Conservation (phyloP, 1,140 invertebrate species). For the Drosophila athabasca region DNA sequence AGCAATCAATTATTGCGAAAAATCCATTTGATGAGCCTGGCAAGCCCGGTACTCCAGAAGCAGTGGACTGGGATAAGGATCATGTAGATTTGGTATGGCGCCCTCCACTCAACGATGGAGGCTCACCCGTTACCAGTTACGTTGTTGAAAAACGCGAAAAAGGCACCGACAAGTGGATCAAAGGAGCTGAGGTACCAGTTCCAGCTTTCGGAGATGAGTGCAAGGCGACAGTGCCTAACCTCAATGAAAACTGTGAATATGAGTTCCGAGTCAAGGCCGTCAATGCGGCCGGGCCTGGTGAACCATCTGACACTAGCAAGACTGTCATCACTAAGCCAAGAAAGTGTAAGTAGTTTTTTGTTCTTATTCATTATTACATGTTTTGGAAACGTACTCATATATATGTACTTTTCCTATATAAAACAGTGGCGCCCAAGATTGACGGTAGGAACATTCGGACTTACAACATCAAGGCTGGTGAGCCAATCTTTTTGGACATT, state of each 20-base stretch:
- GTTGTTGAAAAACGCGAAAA: constrained; percentile 97
- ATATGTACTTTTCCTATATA: not conserved
- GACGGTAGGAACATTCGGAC: constrained; percentile 95
- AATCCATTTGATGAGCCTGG: constrained; percentile 99
- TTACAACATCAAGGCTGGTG: constrained; percentile 94
- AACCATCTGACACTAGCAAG: constrained; percentile 95
- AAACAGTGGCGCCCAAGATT: constrained; percentile 94
- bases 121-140: constrained; percentile 96
- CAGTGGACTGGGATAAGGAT: constrained; percentile 97
- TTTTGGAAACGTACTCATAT: no score
- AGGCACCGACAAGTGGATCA: constrained; percentile 93
- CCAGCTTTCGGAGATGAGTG: constrained; percentile 86
- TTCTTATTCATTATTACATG: not conserved
- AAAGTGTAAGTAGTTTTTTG: constrained; percentile 88
- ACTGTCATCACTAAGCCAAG: constrained; percentile 96
- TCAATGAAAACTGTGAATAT: constrained; percentile 97
- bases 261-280: constrained; percentile 98
- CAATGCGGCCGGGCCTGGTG: constrained; percentile 96
- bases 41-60: constrained; percentile 93
- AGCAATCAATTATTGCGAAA: constrained; percentile 96
- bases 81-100: constrained; percentile 96
- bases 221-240: constrained; percentile 93
- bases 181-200: constrained; percentile 89
- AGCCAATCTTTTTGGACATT: constrained; percentile 94
- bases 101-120: constrained; percentile 94